Evolutionary conservation across 1,140 invertebrate genomes (phyloP).

Genomic region (Trichonephila clavipes): DNA sequence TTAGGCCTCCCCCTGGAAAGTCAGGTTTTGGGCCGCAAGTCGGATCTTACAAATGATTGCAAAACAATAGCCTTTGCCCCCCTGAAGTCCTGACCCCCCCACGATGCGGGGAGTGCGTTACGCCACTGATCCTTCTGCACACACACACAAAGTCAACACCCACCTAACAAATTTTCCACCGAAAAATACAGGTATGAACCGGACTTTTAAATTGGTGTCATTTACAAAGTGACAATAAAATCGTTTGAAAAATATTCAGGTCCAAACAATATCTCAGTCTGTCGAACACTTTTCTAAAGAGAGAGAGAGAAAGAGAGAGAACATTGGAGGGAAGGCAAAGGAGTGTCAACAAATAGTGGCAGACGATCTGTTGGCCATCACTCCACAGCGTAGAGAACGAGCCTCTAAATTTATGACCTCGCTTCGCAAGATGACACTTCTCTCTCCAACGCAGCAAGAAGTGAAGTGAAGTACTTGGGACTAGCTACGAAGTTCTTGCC

Average conservation of each 20-base stretch:
- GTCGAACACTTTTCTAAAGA: constrained; percentile 2
- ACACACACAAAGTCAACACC: no score
- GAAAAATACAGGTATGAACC: no score
- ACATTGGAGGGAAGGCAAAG: constrained; percentile 1
- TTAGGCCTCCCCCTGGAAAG: no score
- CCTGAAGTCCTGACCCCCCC: no score
- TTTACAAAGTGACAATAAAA: not conserved
- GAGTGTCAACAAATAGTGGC: constrained; percentile 75
- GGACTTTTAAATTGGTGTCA: no score
- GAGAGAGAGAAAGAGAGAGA: constrained; percentile 12
- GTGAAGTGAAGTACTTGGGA: constrained; percentile 4
- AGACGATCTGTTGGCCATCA: constrained; percentile 71
- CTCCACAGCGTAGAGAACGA: constrained; percentile 46
- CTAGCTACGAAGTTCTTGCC: not conserved
- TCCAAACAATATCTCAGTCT: constrained; percentile 48
- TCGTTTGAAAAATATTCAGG: constrained; percentile 7
- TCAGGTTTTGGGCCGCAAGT: no score
- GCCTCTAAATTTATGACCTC: constrained; percentile 52
- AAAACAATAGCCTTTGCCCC: no score
- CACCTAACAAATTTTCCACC: no score
- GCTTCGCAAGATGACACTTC: constrained; percentile 26
- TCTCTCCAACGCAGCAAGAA: not conserved
- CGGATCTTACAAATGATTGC: no score
- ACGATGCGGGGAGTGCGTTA: no score
- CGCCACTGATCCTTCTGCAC: no score